Evolutionary conservation across 2,113 vertebrate genomes (phyloP).

Genomic region (Eupsittula cactorum): DNA sequence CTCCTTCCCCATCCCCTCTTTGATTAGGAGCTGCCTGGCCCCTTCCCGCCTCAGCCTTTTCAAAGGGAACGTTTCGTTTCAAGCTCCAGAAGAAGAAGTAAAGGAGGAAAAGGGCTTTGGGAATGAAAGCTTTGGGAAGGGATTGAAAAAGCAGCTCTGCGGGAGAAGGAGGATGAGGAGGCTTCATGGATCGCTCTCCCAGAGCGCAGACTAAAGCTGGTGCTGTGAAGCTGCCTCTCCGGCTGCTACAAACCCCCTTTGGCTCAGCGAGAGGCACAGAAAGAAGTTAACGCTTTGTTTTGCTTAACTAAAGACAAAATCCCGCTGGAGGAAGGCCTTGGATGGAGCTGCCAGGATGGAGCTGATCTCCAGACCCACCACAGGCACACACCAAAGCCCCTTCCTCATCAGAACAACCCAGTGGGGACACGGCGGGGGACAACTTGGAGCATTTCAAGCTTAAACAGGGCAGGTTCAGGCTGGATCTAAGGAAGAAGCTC

Average conservation of each 20-base stretch:
- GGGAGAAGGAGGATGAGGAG: not conserved
- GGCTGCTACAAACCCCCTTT: not conserved
- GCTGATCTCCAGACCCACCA: accelerated
- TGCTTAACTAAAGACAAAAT: not conserved
- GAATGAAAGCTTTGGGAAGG: not conserved
- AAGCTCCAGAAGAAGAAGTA: not conserved
- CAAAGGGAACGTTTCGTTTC: not conserved
- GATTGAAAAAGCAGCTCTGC: accelerated
- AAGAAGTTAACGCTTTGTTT: not conserved
- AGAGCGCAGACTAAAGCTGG: not conserved
- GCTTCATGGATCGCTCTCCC: not conserved
- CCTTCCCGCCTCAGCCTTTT: not conserved
- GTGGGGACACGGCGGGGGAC: not conserved
- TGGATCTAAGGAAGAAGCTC: accelerated
- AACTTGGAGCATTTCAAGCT: not conserved
- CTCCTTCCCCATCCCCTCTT: not conserved
- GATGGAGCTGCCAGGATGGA: not conserved
- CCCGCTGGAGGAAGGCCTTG: not conserved
- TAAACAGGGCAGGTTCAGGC: not conserved
- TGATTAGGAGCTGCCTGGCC: not conserved
- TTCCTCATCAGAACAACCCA: not conserved
- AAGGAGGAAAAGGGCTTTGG: not conserved
- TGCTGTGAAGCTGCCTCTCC: not conserved
- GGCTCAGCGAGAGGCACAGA: not conserved
- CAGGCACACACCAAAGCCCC: accelerated